Percentiles rank a stretch among this genome's conserved stretches.
These are phyloP conservation scores for Tenrec ecaudatus DNA, from an alignment of 2,113 vertebrate species.

Conservation along the genomic window DNA sequence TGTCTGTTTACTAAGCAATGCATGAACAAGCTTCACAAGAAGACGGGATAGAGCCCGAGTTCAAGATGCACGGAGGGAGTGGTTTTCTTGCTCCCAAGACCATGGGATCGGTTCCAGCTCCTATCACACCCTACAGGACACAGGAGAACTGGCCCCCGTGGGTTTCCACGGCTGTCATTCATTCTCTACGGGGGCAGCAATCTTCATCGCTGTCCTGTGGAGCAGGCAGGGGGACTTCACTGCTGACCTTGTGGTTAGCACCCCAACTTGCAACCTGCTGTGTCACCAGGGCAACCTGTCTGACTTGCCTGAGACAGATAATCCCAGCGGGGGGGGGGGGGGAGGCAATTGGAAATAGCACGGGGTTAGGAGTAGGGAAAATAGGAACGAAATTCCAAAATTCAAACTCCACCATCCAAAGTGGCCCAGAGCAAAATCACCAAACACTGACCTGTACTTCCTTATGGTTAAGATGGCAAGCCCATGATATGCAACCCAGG, in stretches of 20 bases:
- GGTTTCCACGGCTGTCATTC: too few relatives aligned
- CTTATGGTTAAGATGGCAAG: slow-evolving; percentile 15
- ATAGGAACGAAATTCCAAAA: neutral
- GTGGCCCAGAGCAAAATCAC: neutral
- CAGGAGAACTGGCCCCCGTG: too few relatives aligned
- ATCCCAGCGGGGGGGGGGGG: too few relatives aligned
- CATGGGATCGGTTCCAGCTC: too few relatives aligned
- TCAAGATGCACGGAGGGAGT: neutral
- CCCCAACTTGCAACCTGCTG: too few relatives aligned
- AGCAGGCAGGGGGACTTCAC: too few relatives aligned
- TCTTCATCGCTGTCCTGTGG: too few relatives aligned
- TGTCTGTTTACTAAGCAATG: neutral
- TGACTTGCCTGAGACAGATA: neutral
- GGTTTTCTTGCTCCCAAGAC: neutral
- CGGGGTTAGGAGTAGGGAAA: neutral
- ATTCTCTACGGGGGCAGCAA: too few relatives aligned
- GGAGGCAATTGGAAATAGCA: neutral
- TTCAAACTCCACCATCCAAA: neutral
- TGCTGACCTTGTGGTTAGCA: too few relatives aligned
- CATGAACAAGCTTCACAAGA: neutral
- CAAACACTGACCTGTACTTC: neutral
- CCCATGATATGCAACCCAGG: neutral
- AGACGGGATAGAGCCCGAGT: neutral
- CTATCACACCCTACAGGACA: too few relatives aligned
- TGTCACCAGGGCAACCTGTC: neutral